Percentiles rank a stretch among this genome's conserved stretches.
Conservation (phyloP, 1,140 invertebrate species). For the Panagrolaimus sp. region DNA sequence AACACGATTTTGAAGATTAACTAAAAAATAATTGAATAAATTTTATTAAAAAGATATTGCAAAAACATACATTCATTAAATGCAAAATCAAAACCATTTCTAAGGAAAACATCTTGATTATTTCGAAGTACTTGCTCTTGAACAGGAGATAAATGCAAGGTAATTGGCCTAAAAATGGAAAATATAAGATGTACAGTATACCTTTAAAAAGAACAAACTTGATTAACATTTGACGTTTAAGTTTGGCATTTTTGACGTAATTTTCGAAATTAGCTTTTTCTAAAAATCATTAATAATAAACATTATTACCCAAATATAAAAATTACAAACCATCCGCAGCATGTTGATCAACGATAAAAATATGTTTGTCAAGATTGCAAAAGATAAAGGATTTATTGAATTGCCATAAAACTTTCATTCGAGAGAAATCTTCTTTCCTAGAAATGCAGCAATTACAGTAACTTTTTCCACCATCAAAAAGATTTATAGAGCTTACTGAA, state of each 20-base stretch:
- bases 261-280: background rate
- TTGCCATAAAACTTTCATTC: conserved; percentile 88
- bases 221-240: too few species aligned
- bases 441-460: conserved; percentile 60
- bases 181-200: background rate
- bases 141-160: background rate
- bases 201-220: background rate
- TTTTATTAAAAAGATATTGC: background rate
- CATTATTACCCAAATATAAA: too few species aligned
- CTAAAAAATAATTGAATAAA: background rate
- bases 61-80: background rate
- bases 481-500: background rate
- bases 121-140: background rate
- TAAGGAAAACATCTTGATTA: background rate
- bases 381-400: conserved; percentile 97
- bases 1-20: background rate
- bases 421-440: conserved; percentile 74
- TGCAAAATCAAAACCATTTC: background rate
- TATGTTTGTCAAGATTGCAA: conserved; percentile 70
- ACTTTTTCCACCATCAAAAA: background rate
- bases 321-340: conserved; percentile 97
- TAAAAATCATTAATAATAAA: conserved; percentile 69
- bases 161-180: background rate
- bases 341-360: conserved; percentile 98
- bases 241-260: too few species aligned